Evolutionary conservation across 30 jellyfish, hydroid and myxozoan genomes (phyloP), one percentile per base, ranked within the genome.

Genomic region (Nemopilema nomurai): DNA sequence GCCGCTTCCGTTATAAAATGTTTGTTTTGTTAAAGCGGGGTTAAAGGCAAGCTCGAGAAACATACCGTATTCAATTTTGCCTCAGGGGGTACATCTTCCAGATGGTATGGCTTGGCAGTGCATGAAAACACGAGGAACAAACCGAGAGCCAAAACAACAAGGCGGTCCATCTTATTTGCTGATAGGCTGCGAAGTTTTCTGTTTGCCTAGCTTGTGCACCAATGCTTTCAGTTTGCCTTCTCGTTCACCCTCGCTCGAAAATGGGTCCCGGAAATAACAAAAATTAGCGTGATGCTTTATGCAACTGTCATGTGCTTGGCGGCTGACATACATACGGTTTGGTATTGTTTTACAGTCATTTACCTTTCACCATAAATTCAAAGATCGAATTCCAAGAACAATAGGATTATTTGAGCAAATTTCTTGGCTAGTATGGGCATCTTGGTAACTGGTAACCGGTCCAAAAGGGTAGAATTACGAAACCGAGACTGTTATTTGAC

Each of bases 21-120:
- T 41, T n/a, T 41, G 57, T 41, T 41, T 41, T 41, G 57, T 13
- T 3, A 41, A 41, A 3, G 57, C 6, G 13, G 18, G 20, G 29
- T 63, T 63, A n/a, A 19, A 19, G 20, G n/a, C n/a, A n/a, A n/a
- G n/a, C n/a, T 63, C 20, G 4, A n/a, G 18, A 18, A 63, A 18
- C 73, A 63, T 28, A 70, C 80, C 24, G 80, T 70, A 24, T 70
- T 70, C n/a, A 70, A 7, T 28, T 70, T 70, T 7, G 80, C 80
- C 50, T 70, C 80, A 19, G 80, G 80, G 4, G 80, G 80, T 18
- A 70, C 64, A 70, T 28, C 80, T 6, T 41, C 9, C 57, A 41
- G 13, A 41, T 41, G 57, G 57, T 41, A 41, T 41, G 57, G 57
- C 57, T 41, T 41, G 57, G 57, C 57, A 13, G 57, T 41, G 57